These are phyloP conservation scores for Drosophila setosimentum DNA, from an alignment of 2,888 invertebrate genomes.

Conservation along the genomic window DNA sequence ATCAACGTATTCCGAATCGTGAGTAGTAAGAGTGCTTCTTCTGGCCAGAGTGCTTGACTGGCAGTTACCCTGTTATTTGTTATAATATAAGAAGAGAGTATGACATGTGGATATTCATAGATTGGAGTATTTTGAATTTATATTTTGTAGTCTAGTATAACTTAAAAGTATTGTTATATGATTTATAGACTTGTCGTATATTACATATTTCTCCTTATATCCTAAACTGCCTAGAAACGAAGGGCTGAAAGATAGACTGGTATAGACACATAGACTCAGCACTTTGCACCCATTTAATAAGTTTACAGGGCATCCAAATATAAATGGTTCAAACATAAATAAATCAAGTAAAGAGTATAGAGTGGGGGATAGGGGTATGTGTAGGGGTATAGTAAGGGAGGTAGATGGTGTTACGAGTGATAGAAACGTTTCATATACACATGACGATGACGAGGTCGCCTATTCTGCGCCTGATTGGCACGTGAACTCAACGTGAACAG, in stretches of 20 bases:
- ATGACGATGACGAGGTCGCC: constrained; percentile 53
- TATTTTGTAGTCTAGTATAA: neutral
- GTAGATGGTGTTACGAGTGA: constrained; percentile 9
- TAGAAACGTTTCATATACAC: constrained; percentile 51
- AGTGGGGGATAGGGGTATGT: neutral
- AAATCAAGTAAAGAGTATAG: constrained; percentile 40
- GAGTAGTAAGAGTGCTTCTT: constrained; percentile 3
- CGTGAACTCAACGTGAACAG: constrained; percentile 78
- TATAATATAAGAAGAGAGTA: neutral
- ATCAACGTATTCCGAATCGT: constrained; percentile 27
- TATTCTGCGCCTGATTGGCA: constrained; percentile 58
- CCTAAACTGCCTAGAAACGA: neutral
- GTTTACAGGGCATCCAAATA: constrained; percentile 21
- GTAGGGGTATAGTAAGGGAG: neutral
- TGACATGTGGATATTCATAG: neutral
- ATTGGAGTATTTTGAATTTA: neutral
- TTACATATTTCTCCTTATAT: neutral
- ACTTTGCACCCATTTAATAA: neutral
- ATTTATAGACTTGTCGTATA: neutral
- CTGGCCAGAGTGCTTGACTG: neutral
- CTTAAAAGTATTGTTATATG: neutral
- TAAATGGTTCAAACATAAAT: constrained; percentile 57
- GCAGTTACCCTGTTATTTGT: neutral
- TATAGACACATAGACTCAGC: neutral
- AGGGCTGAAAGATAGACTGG: neutral